A percentile compares a stretch with the other conserved stretches of the same genome.
Evolutionary conservation across 2,888 invertebrate genomes (phyloP).

Genomic region (Agriopis leucophaearia): DNA sequence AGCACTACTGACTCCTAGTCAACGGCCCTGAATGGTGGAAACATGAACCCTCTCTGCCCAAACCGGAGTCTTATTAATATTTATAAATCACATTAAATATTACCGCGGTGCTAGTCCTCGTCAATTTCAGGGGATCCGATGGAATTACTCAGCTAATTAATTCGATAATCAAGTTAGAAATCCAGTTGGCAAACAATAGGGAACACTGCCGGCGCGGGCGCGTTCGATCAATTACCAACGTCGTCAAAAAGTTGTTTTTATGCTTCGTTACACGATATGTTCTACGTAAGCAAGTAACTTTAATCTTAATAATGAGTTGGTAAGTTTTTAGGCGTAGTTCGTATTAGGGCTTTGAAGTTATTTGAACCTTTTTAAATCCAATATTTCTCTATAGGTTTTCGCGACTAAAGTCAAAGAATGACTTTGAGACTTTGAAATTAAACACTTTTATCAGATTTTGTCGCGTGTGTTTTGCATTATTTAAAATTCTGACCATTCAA

Average conservation of each 20-base stretch:
- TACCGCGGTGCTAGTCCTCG: slow-evolving; percentile 56
- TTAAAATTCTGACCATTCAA: no score
- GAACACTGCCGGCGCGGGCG: slow-evolving; percentile 48
- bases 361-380: no score
- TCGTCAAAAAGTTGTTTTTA: slow-evolving; percentile 55
- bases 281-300: background rate
- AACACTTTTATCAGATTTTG: no score
- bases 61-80: slow-evolving; percentile 34
- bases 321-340: background rate
- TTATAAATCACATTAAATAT: slow-evolving; percentile 57
- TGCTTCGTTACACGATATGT: slow-evolving; percentile 42
- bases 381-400: no score
- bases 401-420: no score
- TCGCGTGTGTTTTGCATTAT: no score
- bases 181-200: slow-evolving; percentile 64
- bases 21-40: background rate
- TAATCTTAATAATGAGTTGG: background rate
- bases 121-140: slow-evolving; percentile 61
- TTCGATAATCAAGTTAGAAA: slow-evolving; percentile 68
- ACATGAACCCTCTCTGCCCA: background rate
- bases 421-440: no score
- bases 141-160: slow-evolving; percentile 65
- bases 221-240: slow-evolving; percentile 49
- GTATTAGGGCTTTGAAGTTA: background rate
- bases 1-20: background rate